A percentile compares a stretch with the other conserved stretches of the same genome.
Conservation (phyloP, 1,140 invertebrate species). For the Drosophila nebulosa region DNA sequence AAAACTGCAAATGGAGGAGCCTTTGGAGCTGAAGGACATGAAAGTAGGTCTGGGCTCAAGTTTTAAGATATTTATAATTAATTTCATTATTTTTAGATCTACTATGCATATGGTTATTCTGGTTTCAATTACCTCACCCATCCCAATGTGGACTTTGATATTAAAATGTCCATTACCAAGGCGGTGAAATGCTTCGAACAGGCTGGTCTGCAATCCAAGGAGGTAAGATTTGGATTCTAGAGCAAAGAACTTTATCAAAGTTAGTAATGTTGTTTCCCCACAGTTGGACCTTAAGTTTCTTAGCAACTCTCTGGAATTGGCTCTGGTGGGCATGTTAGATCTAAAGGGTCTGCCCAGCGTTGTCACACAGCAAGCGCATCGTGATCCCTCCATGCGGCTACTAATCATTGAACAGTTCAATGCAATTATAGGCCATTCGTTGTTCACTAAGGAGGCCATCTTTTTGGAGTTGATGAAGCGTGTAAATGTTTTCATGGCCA, state of each 20-base stretch:
- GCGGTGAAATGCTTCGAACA: constrained; percentile 56
- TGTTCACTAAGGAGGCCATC: constrained; percentile 66
- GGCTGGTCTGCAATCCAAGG: constrained; percentile 32
- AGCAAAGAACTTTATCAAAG: background rate
- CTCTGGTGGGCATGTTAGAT: constrained; percentile 38
- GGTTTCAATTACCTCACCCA: constrained; percentile 86
- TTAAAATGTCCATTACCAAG: constrained; percentile 41
- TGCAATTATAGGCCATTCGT: constrained; percentile 56
- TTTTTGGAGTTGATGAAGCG: constrained; percentile 61
- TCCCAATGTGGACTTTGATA: constrained; percentile 73
- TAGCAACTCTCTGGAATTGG: constrained; percentile 51
- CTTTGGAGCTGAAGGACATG: constrained; percentile 84
- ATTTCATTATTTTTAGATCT: constrained; percentile 81
- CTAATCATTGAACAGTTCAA: constrained; percentile 56
- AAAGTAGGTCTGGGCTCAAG: constrained; percentile 72
- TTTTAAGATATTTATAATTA: background rate
- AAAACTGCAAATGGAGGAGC: constrained; percentile 81
- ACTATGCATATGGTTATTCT: constrained; percentile 84
- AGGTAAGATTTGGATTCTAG: constrained; percentile 47
- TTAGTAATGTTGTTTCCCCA: background rate
- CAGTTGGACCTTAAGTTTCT: constrained; percentile 56
- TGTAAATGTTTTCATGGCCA: constrained; percentile 40
- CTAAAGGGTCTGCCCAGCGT: constrained; percentile 69
- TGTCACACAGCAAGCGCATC: constrained; percentile 49
- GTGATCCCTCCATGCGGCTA: constrained; percentile 34